Base-by-base conservation (phyloP, 2,113 vertebrate species). In the Paraplagusia blochii region DNA sequence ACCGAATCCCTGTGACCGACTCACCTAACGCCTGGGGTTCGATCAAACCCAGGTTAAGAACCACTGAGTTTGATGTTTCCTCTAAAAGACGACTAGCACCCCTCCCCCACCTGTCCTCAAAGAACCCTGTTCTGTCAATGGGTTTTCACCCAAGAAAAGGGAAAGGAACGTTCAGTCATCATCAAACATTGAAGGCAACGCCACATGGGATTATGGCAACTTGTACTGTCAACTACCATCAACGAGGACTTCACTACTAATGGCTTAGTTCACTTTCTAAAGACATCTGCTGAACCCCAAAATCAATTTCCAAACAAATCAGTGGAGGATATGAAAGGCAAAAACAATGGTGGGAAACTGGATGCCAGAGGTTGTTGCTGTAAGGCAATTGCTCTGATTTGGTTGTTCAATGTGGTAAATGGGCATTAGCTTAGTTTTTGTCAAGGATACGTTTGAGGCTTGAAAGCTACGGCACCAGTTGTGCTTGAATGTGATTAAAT, bases 301-400 rank as follows among this genome's bases (percentile, higher is more conserved):
- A 29, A 29, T 29, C 2, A 29, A 4, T 29, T 29, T 29, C 2
- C 2, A 29, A 16, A 22, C 19, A 53, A 64, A 74, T 59, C 50
- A 48, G 65, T 39, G 44, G 48, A 52, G 8, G 9, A 77, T 54
- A 43, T 34, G 7, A 77, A 86, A 84, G 72, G 70, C 8, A 79
- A 86, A 84, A 72, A 70, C 65, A 50, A 58, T 40, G 72, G 60
- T 65, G 62, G 59, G 33, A 66, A 66, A 69, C 50, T 74, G 33
- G 12, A 53, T 48, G 53, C 77, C 58, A 79, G 65, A 49, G 66
- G 67, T 64, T 50, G 66, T 74, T 29, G 66, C 69, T 63, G 22
- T 29, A 78, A 87, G 80, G 79, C 85, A 77, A 76, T 62, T 69
- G 68, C 76, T 74, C 79, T 75, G 82, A 72, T 84, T 82, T 84